phyloP scores from a whole-genome alignment of 2,888 invertebrate species.

The Aporophyla lueneburgensis region DNA sequence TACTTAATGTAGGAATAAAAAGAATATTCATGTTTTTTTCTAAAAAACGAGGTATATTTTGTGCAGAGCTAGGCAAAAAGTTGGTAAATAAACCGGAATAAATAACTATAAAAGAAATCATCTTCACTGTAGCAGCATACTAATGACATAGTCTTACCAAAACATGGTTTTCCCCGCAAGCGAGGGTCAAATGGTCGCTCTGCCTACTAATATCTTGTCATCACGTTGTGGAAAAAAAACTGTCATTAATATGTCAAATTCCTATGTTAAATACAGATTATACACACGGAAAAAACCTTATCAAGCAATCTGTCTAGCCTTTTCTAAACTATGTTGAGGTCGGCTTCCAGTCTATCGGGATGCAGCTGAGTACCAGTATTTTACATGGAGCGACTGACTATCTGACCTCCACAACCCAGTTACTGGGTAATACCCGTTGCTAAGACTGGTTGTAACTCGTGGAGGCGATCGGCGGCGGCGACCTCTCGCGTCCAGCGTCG shows the following conservation, averaged over 20 bases:
- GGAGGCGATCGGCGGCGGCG: too few relatives aligned
- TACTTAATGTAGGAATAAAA: background rate
- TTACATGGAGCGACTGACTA: too few relatives aligned
- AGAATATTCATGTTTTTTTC: background rate
- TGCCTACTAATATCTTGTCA: background rate
- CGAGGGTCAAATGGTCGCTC: background rate
- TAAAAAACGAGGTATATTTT: background rate
- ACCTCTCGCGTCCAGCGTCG: too few relatives aligned
- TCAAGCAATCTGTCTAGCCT: too few relatives aligned
- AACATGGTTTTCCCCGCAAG: constrained; percentile 2
- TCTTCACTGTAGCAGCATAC: background rate
- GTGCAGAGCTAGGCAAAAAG: background rate
- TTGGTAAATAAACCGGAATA: background rate
- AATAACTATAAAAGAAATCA: background rate
- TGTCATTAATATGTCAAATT: background rate
- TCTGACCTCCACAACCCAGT: too few relatives aligned
- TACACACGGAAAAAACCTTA: background rate
- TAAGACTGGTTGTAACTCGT: too few relatives aligned
- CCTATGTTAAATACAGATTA: background rate
- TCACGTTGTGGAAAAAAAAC: background rate
- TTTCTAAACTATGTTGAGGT: too few relatives aligned
- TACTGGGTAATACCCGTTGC: too few relatives aligned
- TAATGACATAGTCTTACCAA: background rate
- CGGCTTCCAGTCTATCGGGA: too few relatives aligned
- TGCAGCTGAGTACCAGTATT: too few relatives aligned